These are phyloP conservation scores for Sapayoa aenigma DNA, from an alignment of 2,113 vertebrate species.

Conservation along the genomic window DNA sequence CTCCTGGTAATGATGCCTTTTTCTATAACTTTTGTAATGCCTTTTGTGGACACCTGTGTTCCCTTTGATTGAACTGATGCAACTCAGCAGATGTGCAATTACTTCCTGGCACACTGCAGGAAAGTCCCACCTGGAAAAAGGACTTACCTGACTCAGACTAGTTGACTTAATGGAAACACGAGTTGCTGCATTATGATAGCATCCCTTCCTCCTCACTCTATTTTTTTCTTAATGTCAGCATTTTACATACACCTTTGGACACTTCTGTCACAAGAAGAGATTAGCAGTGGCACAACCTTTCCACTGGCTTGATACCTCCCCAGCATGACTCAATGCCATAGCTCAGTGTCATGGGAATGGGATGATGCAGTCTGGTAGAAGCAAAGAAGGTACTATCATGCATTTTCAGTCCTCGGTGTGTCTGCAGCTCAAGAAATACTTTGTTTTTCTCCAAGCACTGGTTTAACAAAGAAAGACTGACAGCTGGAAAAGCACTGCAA, in stretches of 20 bases:
- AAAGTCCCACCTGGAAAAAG: background rate
- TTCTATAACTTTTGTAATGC: background rate
- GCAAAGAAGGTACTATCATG: background rate
- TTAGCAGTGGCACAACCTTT: background rate
- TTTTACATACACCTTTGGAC: background rate
- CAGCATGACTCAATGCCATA: background rate
- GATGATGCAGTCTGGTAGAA: background rate
- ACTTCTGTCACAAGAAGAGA: background rate
- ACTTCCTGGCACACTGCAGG: background rate
- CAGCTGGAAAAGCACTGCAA: background rate
- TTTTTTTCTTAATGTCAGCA: background rate
- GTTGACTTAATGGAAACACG: background rate
- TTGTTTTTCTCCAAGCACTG: background rate
- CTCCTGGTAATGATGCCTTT: background rate
- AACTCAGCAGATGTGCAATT: background rate
- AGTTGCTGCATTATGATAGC: background rate
- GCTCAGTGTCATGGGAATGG: background rate
- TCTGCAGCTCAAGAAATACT: background rate
- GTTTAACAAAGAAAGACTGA: background rate
- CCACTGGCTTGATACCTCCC: background rate
- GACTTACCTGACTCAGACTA: background rate
- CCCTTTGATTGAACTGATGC: background rate
- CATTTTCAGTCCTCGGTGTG: background rate
- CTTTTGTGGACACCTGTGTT: background rate
- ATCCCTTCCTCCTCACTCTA: background rate